Evolutionary conservation across 2,113 vertebrate genomes (phyloP).

Genomic region (Rana temporaria): DNA sequence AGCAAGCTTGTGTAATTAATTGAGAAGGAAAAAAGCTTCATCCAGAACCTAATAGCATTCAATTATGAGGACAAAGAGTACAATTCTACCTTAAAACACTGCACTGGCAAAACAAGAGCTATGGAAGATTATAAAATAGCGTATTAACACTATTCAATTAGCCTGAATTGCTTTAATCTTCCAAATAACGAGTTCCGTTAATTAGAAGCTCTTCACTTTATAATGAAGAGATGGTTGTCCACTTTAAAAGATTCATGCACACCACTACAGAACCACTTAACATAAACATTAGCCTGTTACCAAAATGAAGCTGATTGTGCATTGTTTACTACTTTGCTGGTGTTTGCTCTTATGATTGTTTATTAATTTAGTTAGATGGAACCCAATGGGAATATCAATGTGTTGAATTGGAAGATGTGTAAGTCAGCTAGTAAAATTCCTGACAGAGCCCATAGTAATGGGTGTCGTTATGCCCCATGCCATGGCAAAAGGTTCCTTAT

Average conservation of each 20-base stretch:
- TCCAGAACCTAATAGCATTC: conserved; percentile 80
- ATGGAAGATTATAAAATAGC: conserved; percentile 80
- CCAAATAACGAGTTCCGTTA: conserved; percentile 86
- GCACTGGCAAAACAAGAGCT: conserved; percentile 80
- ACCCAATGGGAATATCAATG: background rate
- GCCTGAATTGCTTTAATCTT: conserved; percentile 87
- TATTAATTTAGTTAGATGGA: background rate
- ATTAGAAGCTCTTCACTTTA: conserved; percentile 83
- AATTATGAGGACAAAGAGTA: conserved; percentile 77
- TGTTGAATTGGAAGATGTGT: too few relatives aligned
- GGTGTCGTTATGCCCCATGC: too few relatives aligned
- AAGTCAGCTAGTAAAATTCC: too few relatives aligned
- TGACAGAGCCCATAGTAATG: too few relatives aligned
- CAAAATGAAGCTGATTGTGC: conserved; percentile 61
- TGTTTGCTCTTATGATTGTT: background rate
- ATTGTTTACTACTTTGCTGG: background rate
- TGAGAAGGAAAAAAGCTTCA: conserved; percentile 73
- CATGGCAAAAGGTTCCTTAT: too few relatives aligned
- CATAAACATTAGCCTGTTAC: conserved; percentile 83
- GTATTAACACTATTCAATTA: conserved; percentile 93
- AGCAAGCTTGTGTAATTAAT: conserved; percentile 79
- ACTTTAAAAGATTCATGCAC: conserved; percentile 87
- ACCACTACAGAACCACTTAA: conserved; percentile 80
- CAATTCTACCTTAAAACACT: conserved; percentile 79
- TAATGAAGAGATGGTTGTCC: conserved; percentile 83